Conservation (phyloP, 64 coral and sea anemone species). For the Platygyra sinensis region DNA sequence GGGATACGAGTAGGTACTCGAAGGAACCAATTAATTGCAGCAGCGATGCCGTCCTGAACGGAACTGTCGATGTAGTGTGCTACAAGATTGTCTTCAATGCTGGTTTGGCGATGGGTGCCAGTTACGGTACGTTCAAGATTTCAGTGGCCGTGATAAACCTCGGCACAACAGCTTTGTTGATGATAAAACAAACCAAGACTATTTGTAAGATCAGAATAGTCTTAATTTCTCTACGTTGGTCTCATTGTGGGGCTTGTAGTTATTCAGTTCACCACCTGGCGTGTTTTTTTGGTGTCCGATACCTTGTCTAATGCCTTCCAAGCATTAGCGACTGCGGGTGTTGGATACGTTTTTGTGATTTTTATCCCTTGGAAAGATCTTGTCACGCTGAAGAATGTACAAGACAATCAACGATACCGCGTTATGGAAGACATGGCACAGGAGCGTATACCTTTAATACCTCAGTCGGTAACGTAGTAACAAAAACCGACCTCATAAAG, state of each 20-base stretch:
- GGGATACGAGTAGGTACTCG: neutral
- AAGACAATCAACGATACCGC: too few species aligned
- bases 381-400: neutral
- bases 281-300: neutral
- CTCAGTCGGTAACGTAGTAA: too few species aligned
- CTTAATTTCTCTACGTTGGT: neutral
- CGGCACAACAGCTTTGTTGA: neutral
- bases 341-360: neutral
- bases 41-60: neutral
- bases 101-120: neutral
- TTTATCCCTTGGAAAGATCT: neutral
- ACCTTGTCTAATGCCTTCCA: neutral
- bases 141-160: neutral
- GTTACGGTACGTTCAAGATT: conserved; percentile 24
- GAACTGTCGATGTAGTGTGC: neutral
- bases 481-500: too few species aligned
- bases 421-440: too few species aligned
- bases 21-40: neutral
- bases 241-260: neutral
- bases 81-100: conserved; percentile 40
- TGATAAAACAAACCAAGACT: neutral
- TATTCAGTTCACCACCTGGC: neutral
- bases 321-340: too few species aligned
- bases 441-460: too few species aligned
- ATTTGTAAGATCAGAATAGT: neutral